Evolutionary conservation across 2,797 vertebrate species (phyloP), one percentile per base, ranked within the genome.

Genomic region (Lophius americanus): DNA sequence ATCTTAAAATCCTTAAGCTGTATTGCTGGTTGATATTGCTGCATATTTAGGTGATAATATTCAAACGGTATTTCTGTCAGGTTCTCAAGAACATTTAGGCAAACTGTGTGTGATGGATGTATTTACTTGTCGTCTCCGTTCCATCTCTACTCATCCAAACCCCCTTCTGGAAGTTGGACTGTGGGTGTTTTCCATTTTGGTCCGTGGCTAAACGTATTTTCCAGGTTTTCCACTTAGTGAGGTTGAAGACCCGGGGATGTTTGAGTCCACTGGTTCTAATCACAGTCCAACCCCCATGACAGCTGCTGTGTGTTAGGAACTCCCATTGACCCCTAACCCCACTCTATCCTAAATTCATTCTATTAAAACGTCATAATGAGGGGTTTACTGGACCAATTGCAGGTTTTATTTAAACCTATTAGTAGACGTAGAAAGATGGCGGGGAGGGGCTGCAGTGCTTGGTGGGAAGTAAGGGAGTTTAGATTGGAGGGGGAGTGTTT

Each of bases 361-460:
- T 94, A 94, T 95, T 94, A 95, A 96, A 96, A 95, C 91, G 91
- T 92, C 89, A 89, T 95, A 95, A 96, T 96, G 94, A 96, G 93
- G 93, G 93, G 92, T 96, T 96, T 95, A 95, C 94, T 94, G 93
- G 91, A 92, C 90, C 95, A 94, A 93, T 94, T 94, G 92, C 90
- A 93, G 93, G 89, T 95, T 96, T 95, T 94, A 95, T 95, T 95
- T 94, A 94, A 94, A 94, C 89, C 90, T 93, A 89, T 96, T 95
- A 95, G 92, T 83, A 83, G 92, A 86, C 70, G 81, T 73, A 84
- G 78, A 77, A 73, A 84, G 73, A 67, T 68, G 76, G 60, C 59
- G 57, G 54, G 75, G 59, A 69, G 72, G 55, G 52, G 51, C 51
- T 59, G 49, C 51, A 14, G 0, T 3, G 68, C 9, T 53, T 51